These are phyloP conservation scores for Plebejus anna DNA, from an alignment of 2,888 invertebrate genomes.

Conservation along the genomic window DNA sequence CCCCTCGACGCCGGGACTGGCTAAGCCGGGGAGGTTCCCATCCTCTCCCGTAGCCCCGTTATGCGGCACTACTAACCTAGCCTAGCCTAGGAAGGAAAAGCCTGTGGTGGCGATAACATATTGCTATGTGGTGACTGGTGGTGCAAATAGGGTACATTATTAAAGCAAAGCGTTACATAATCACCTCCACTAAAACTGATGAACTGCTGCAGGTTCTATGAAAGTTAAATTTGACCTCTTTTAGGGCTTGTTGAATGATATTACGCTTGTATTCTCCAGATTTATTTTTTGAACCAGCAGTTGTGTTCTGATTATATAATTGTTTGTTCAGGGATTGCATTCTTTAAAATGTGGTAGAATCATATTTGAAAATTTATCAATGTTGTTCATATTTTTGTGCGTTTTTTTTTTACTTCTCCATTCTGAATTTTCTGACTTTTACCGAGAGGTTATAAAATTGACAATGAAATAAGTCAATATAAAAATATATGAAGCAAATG, in stretches of 20 bases:
- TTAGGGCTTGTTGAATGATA: constrained; percentile 57
- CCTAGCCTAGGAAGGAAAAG: neutral
- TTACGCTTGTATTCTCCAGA: constrained; percentile 51
- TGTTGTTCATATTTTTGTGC: neutral
- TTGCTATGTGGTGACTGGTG: no score
- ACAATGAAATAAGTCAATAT: no score
- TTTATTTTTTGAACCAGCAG: constrained; percentile 44
- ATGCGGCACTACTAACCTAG: no score
- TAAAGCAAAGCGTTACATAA: constrained; percentile 18
- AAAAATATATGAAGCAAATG: no score
- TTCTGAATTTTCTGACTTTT: neutral
- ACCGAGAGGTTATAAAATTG: no score
- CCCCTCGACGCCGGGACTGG: no score
- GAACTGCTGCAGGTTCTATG: constrained; percentile 59
- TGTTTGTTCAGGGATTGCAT: neutral
- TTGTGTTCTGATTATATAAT: neutral
- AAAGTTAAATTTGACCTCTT: constrained; percentile 57
- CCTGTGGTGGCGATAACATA: no score
- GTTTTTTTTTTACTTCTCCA: neutral
- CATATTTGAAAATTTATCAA: neutral
- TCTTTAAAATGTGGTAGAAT: neutral
- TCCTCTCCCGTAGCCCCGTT: no score
- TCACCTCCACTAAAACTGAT: constrained; percentile 44
- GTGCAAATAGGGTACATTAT: neutral
- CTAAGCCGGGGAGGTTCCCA: no score